These are phyloP conservation scores for Lophotriccus pileatus DNA, from an alignment of 2,797 vertebrate species.

Conservation along the genomic window DNA sequence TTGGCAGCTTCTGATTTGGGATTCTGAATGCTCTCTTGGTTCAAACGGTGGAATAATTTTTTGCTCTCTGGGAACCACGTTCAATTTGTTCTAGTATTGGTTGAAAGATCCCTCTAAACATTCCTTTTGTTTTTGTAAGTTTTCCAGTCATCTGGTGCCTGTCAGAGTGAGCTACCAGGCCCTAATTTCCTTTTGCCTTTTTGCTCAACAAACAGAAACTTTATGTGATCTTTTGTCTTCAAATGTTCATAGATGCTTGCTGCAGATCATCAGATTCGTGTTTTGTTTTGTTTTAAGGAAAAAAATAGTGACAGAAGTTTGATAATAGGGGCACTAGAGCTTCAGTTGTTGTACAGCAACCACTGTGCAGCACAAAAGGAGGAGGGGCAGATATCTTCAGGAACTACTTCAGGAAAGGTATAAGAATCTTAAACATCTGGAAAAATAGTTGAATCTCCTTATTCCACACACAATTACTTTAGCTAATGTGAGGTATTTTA, in stretches of 20 bases:
- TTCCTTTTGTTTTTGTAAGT: not conserved
- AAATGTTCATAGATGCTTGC: slow-evolving; percentile 2
- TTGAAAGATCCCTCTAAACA: not conserved
- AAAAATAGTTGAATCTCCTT: not conserved
- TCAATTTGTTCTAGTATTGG: fast-evolving
- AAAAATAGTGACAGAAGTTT: not conserved
- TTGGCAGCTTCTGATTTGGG: not conserved
- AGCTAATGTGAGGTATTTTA: not conserved
- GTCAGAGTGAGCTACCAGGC: not conserved
- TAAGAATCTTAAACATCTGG: not conserved
- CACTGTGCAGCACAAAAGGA: slow-evolving; percentile 5
- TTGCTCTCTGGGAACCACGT: not conserved
- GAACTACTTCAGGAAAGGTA: slow-evolving; percentile 24
- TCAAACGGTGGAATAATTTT: not conserved
- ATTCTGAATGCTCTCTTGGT: not conserved
- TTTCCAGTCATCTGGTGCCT: not conserved
- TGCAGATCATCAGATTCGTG: slow-evolving; percentile 30
- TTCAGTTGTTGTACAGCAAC: not conserved
- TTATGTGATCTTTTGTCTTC: not conserved
- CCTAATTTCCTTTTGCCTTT: not conserved
- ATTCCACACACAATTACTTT: not conserved
- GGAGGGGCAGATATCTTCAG: not conserved
- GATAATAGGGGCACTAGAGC: not conserved
- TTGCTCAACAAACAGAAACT: not conserved
- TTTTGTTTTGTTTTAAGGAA: not conserved